phyloP scores from a whole-genome alignment of 2,888 invertebrate species.

The Tachina lurida region DNA sequence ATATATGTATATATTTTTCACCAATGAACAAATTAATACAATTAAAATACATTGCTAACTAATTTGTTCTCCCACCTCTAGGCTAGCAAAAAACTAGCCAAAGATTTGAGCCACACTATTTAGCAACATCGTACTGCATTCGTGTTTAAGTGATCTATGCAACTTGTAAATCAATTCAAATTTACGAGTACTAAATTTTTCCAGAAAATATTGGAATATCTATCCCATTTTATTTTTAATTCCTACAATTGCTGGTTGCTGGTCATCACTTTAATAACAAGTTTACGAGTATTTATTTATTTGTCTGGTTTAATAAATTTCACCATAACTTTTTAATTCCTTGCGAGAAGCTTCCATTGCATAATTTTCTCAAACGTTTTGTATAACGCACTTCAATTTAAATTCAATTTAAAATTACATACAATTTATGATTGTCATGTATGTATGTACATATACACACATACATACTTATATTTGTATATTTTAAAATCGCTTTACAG shows the following conservation, averaged over 20 bases:
- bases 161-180: background rate
- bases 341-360: conserved; percentile 50
- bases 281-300: background rate
- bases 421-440: conserved; percentile 40
- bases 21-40: too few species aligned
- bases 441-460: conserved; percentile 4
- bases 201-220: conserved; percentile 47
- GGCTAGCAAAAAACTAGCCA: too few species aligned
- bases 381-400: conserved; percentile 57
- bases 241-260: conserved; percentile 9
- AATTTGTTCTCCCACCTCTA: too few species aligned
- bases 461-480: background rate
- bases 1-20: too few species aligned
- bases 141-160: too few species aligned
- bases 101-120: too few species aligned
- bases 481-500: conserved; percentile 11
- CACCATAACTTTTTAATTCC: conserved; percentile 21
- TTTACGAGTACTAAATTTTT: conserved; percentile 15
- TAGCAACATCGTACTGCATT: too few species aligned
- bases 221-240: background rate
- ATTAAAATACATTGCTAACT: too few species aligned
- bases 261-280: background rate
- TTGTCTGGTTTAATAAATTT: conserved; percentile 31
- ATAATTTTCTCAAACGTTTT: conserved; percentile 43
- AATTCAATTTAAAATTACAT: conserved; percentile 66